Base-by-base conservation (phyloP, 2,888 invertebrate genomes). In the Empis livida region DNA sequence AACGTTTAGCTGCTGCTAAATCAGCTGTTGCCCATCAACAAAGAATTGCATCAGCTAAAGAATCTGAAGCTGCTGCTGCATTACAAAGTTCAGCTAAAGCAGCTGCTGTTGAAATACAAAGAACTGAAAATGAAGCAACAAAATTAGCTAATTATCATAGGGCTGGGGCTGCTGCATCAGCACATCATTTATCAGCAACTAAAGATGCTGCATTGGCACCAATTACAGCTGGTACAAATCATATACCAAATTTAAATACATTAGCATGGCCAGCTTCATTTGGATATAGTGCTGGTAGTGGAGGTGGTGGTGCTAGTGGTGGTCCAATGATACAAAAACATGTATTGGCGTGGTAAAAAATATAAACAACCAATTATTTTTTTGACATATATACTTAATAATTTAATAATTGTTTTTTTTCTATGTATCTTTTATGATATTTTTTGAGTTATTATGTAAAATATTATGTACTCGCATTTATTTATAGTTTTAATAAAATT, bases 1-100 rank as follows among this genome's bases (percentile, higher is more conserved):
- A 82, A 49, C 74, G 80, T 56, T 68, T 84, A 8, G 84, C 82
- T 0, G 76, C 79, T 1, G 77, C 83, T 1, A 82, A 84, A 59
- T 76, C 79, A 1, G 74, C 81, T 1, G 84, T 81, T 0, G 79
- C 84, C 0, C 79, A 81, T 27, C 80, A 82, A 3, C 84, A 84
- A 61, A 75, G 79, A 54, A 76, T 82, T 5, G 83, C 85, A 0
- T 79, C 84, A 0, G 77, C 79, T 0, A 75, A 82, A 45, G 84
- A 84, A 61, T 77, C 82, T 0, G 80, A 81, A 51, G 78, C 77
- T 43, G 82, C 84, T 3, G 73, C 73, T 20, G 76, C 80, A 1
- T 79, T 82, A 52, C 78, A 80, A 46, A 74, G 75, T 38, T 77
- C 77, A 20, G 81, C 81, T 0, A 73, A 73, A 47, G 75, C 73